Conservation (phyloP, 2,888 invertebrate species). For the Augochlorella aurata region DNA sequence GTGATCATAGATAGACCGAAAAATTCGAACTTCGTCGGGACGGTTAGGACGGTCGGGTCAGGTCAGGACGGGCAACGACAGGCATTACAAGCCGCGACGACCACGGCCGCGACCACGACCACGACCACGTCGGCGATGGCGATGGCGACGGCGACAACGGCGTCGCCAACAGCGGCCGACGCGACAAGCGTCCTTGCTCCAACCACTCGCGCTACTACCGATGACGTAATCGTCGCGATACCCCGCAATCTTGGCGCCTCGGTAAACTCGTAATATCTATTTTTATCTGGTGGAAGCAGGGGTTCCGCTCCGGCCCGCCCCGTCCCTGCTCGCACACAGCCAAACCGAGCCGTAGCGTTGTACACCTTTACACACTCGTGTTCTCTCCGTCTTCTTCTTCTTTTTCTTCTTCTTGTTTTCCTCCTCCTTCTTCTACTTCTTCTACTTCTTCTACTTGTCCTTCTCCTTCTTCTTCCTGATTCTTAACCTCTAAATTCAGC, state of each 20-base stretch:
- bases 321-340: constrained; percentile 34
- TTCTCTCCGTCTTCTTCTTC: constrained; percentile 30
- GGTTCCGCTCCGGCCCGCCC: constrained; percentile 61
- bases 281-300: constrained; percentile 82
- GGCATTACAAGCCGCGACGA: too few species aligned
- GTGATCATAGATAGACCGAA: constrained; percentile 55
- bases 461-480: constrained; percentile 30
- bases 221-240: constrained; percentile 84
- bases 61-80: too few species aligned
- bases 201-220: constrained; percentile 80
- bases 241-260: constrained; percentile 85
- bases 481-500: constrained; percentile 49
- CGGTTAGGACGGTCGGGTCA: too few species aligned
- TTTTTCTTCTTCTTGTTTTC: constrained; percentile 23
- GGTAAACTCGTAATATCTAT: constrained; percentile 84
- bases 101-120: not conserved
- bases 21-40: constrained; percentile 46
- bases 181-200: constrained; percentile 78
- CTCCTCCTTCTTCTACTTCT: constrained; percentile 27
- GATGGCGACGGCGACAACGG: constrained; percentile 41
- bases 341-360: constrained; percentile 16
- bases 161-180: constrained; percentile 73
- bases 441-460: constrained; percentile 27
- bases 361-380: constrained; percentile 55
- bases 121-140: constrained; percentile 25